phyloP scores from a whole-genome alignment of 2,888 invertebrate species.

The Sarcophaga subvicina region DNA sequence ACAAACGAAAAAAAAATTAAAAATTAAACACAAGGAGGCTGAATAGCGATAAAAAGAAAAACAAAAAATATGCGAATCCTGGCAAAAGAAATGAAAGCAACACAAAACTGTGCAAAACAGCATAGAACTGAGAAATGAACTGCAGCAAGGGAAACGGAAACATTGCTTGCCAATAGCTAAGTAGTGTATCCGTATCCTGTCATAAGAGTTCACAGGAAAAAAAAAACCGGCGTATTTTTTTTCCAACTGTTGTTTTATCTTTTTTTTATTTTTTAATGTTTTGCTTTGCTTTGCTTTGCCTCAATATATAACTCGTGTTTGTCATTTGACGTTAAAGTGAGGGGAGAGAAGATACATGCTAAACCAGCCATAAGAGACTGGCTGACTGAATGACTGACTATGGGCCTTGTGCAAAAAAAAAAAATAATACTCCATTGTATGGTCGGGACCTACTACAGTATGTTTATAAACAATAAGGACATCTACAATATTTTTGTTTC shows the following conservation, averaged over 20 bases:
- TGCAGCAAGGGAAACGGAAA: slow-evolving; percentile 67
- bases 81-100: slow-evolving; percentile 27
- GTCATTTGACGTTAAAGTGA: slow-evolving; percentile 36
- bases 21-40: slow-evolving; percentile 45
- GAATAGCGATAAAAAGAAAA: slow-evolving; percentile 14
- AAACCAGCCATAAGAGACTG: slow-evolving; percentile 55
- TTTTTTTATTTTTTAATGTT: slow-evolving; percentile 19
- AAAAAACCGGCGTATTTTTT: not conserved
- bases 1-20: slow-evolving; percentile 14
- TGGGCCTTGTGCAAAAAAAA: not conserved
- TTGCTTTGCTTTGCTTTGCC: not conserved
- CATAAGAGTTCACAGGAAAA: slow-evolving; percentile 59
- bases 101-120: not conserved
- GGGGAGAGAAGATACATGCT: slow-evolving; percentile 35
- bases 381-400: not conserved
- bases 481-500: slow-evolving; percentile 28
- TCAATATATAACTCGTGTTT: slow-evolving; percentile 50
- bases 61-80: slow-evolving; percentile 3
- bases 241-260: slow-evolving; percentile 1
- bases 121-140: slow-evolving; percentile 27
- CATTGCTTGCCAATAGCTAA: slow-evolving; percentile 69
- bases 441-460: slow-evolving; percentile 45
- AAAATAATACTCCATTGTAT: slow-evolving; percentile 5
- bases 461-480: slow-evolving; percentile 65
- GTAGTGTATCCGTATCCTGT: slow-evolving; percentile 70